These are phyloP conservation scores for Neuroscelio doddi DNA, from an alignment of 2,888 invertebrate genomes.

Conservation along the genomic window DNA sequence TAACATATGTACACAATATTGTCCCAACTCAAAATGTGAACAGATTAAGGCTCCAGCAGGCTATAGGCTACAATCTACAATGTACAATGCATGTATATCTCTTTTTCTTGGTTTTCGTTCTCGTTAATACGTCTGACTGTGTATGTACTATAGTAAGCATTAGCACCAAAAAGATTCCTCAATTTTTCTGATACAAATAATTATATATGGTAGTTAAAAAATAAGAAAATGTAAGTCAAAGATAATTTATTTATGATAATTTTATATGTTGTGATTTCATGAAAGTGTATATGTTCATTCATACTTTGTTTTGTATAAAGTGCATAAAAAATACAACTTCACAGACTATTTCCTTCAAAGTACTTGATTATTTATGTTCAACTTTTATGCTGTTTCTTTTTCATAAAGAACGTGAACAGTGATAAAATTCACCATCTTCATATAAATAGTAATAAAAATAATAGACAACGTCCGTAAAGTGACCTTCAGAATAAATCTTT, in stretches of 20 bases:
- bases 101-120: slow-evolving; percentile 48
- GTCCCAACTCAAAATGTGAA: slow-evolving; percentile 69
- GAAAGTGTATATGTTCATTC: slow-evolving; percentile 60
- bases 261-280: slow-evolving; percentile 45
- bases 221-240: slow-evolving; percentile 47
- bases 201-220: not conserved
- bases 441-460: slow-evolving; percentile 57
- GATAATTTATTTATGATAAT: too few relatives aligned
- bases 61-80: slow-evolving; percentile 72
- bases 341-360: too few relatives aligned
- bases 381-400: too few relatives aligned
- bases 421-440: not conserved
- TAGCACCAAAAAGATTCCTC: slow-evolving; percentile 68
- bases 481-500: slow-evolving; percentile 47
- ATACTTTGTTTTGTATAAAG: slow-evolving; percentile 48
- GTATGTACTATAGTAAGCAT: slow-evolving; percentile 69
- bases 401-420: too few relatives aligned
- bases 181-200: slow-evolving; percentile 47
- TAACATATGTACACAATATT: slow-evolving; percentile 71
- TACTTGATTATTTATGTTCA: too few relatives aligned
- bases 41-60: slow-evolving; percentile 72
- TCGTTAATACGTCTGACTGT: slow-evolving; percentile 66
- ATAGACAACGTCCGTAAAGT: slow-evolving; percentile 55
- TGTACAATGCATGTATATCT: slow-evolving; percentile 70
- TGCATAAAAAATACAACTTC: not conserved